phyloP scores from a whole-genome alignment of 1,140 invertebrate species.

The Drosophila lowei region DNA sequence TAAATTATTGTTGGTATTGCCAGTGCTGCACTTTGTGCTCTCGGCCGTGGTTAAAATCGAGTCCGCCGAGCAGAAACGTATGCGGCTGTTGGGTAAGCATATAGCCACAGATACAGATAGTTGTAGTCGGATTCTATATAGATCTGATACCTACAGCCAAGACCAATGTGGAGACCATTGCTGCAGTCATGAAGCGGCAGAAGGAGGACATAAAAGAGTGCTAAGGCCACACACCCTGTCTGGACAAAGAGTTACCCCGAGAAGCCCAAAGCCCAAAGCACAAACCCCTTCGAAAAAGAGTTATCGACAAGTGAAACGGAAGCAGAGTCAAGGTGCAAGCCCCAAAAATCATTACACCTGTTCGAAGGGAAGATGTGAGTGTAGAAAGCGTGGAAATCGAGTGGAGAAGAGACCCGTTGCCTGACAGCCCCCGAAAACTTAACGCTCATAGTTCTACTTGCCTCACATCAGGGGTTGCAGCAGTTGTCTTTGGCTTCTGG shows the following conservation, averaged over 20 bases:
- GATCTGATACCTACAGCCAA: conserved; percentile 9
- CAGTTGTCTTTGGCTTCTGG: conserved; percentile 17
- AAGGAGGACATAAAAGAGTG: not conserved
- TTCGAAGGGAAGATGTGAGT: conserved; percentile 62
- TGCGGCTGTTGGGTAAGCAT: conserved; percentile 35
- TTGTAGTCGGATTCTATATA: too few relatives aligned
- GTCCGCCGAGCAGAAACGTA: conserved; percentile 32
- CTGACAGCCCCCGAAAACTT: conserved; percentile 30
- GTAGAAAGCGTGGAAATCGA: conserved; percentile 76
- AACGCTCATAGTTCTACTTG: conserved; percentile 49
- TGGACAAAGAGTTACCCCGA: conserved; percentile 5
- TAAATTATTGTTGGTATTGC: conserved; percentile 51
- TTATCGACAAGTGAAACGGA: conserved; percentile 73
- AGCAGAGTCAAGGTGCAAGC: conserved; percentile 78
- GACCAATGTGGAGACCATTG: conserved; percentile 12
- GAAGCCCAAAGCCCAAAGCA: too few relatives aligned
- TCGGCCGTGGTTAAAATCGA: conserved; percentile 17
- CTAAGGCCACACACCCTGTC: conserved; percentile 37
- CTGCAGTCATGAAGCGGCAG: conserved; percentile 12
- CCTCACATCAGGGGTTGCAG: conserved; percentile 40
- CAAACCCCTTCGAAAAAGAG: conserved; percentile 25
- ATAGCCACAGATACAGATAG: too few relatives aligned
- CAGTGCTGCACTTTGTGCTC: conserved; percentile 39
- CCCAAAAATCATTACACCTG: conserved; percentile 77
- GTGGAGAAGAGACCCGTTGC: conserved; percentile 18